Evolutionary conservation across 2,113 vertebrate species (phyloP), one percentile per base, ranked within the genome.

Genomic region (Eira barbara): DNA sequence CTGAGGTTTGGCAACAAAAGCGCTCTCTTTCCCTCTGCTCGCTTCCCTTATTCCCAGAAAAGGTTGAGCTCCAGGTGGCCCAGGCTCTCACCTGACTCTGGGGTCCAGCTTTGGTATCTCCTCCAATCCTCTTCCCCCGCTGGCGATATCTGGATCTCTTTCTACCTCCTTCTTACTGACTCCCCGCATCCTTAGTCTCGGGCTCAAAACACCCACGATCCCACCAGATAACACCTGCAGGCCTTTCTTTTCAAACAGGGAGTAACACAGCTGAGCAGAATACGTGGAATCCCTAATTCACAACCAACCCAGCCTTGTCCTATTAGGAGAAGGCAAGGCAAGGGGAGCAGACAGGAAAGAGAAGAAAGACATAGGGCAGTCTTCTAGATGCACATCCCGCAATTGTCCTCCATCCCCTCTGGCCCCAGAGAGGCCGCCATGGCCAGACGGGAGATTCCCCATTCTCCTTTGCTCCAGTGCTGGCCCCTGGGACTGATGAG

Each of bases 281-380:
- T 5, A 12, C 0, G 0, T 1, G 13, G 59, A 4, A 20, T 59
- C 59, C 31, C 36, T 3, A 3, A 39, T 17, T 63, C 29, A 49
- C 10, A 31, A 12, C 14, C n/a, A 12, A 4, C n/a, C 7, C n/a
- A 79, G 52, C 52, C n/a, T 4, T 27, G 23, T 61, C 59, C 59
- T 39, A 11, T 80, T 0, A 27, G 89, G 20, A 34, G 49, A 57
- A 61, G 67, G 61, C 65, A 49, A 15, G 18, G 12, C 63, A 14
- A 3, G 15, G n/a, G 7, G 27, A n/a, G 36, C 61, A 11, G 17
- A 59, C 74, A 52, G 63, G 25, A 42, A 1, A 25, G 55, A 36
- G 79, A 42, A 42, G 67, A 4, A 23, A 69, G 81, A 20, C 3
- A 10, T 11, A 3, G 11, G 52, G 34, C 34, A 39, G 20, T 4